A percentile compares a stretch with the other conserved stretches of the same genome.
phyloP scores from a whole-genome alignment of 2,888 invertebrate species.

The Crioceris asparagi region DNA sequence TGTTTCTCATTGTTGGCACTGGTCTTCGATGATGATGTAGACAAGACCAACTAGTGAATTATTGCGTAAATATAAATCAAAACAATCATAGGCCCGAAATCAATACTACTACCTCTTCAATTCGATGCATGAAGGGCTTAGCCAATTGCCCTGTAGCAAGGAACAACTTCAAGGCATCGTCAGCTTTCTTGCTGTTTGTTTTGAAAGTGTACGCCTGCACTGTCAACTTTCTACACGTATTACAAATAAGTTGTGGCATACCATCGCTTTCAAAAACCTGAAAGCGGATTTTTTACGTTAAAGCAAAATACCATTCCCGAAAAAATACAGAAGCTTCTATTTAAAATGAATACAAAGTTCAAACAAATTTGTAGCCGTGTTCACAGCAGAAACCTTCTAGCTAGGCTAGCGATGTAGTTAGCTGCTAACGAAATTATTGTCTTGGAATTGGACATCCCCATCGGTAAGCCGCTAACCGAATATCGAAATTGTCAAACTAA shows the following conservation, averaged over 20 bases:
- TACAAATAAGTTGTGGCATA: conserved; percentile 64
- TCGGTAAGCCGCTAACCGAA: too few species aligned
- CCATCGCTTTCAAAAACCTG: conserved; percentile 57
- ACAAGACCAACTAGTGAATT: too few species aligned
- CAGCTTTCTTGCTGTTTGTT: conserved; percentile 62
- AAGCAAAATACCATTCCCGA: conserved; percentile 4
- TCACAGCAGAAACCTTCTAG: too few species aligned
- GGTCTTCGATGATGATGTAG: too few species aligned
- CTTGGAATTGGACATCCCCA: too few species aligned
- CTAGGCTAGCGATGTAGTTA: too few species aligned
- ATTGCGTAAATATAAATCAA: too few species aligned
- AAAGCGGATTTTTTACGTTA: conserved; percentile 6
- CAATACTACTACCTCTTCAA: conserved; percentile 3
- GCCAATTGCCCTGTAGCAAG: conserved; percentile 50
- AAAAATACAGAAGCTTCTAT: not conserved
- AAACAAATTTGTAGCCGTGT: too few species aligned
- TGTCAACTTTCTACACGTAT: conserved; percentile 55
- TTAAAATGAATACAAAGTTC: not conserved
- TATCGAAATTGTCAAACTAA: too few species aligned
- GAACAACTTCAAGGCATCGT: conserved; percentile 58
- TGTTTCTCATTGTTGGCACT: too few species aligned
- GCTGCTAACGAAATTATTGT: too few species aligned
- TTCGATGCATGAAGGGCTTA: conserved; percentile 21
- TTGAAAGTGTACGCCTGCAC: conserved; percentile 64
- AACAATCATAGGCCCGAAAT: not conserved